Conservation (phyloP, 2,888 invertebrate species). For the Odontothrips loti region DNA sequence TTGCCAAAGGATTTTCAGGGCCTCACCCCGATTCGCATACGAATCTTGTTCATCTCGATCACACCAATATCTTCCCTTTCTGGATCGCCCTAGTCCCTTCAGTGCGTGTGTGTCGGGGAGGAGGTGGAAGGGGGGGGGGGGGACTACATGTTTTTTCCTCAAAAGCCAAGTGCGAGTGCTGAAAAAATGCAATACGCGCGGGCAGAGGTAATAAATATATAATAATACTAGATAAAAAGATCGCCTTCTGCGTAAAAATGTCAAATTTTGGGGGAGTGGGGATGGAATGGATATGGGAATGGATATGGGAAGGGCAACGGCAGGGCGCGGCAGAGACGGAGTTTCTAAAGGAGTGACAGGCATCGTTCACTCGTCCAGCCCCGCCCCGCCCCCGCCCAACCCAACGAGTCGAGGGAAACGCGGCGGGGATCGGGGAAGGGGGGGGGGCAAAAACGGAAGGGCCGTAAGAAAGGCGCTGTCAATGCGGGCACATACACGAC, state of each 20-base stretch:
- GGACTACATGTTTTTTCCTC: too few species aligned
- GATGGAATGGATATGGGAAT: too few species aligned
- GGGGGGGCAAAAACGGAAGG: too few species aligned
- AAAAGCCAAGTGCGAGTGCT: background rate
- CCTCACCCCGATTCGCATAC: slow-evolving; percentile 2
- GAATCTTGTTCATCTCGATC: slow-evolving; percentile 14
- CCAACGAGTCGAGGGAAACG: background rate
- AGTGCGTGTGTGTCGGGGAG: too few species aligned
- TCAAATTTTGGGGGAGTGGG: too few species aligned
- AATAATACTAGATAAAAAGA: background rate
- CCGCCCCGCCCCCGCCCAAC: background rate
- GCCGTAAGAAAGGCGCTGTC: too few species aligned
- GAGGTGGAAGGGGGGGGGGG: too few species aligned
- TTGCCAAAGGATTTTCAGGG: background rate
- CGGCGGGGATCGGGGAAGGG: too few species aligned
- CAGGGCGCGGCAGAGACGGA: background rate
- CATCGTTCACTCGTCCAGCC: background rate
- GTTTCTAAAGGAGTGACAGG: background rate
- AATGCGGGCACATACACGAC: too few species aligned
- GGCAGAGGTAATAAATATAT: background rate
- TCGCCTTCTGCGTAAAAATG: too few species aligned
- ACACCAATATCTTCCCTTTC: background rate
- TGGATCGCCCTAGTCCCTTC: background rate
- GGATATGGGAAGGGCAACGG: background rate
- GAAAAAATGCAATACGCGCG: background rate